Evolutionary conservation across 2,113 vertebrate genomes (phyloP), one percentile per base, ranked within the genome.

Genomic region (Halcyon malimbica): DNA sequence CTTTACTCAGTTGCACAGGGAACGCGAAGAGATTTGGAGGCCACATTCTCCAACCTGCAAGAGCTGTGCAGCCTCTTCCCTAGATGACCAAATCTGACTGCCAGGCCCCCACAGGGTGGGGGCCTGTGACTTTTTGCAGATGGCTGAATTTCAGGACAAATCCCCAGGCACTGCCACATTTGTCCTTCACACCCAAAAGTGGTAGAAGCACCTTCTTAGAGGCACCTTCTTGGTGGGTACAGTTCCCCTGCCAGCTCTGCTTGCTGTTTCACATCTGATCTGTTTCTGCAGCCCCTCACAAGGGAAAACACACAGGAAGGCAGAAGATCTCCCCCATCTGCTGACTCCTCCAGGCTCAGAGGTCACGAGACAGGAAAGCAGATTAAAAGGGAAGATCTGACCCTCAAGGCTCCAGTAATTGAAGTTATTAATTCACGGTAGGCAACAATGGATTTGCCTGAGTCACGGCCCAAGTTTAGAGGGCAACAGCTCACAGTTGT

Each of bases 331-430:
- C 37, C 42, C 70, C 20, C 0, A 0, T 25, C 60, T 76, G 62
- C 21, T 0, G 0, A 56, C 73, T 48, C 50, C 54, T 83, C 28
- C 13, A 19, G 59, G 59, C 87, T 95, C 56, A 56, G 77, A 65
- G 59, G 28, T 46, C 60, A 9, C 26, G 51, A 93, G 54, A 57
- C 53, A 74, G 24, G 28, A 93, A 94, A 70, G 78, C 44, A 95
- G 93, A 93, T 89, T 91, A 85, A 89, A 78, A 89, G 37, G 35
- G 39, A 64, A 96, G 87, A 69, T 83, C 50, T 91, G 94, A 90
- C 70, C 90, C 78, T 37, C n/a, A 39, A 63, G 1, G 7, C 74
- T 23, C 28, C 19, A 8, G 70, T 54, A 93, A 87, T 1, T 74
- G 67, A 94, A 35, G 87, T 91, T 93, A 84, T 85, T 85, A 85